Conservation (phyloP, 2,797 vertebrate genomes). For the Acrossocheilus wenchowensis region DNA sequence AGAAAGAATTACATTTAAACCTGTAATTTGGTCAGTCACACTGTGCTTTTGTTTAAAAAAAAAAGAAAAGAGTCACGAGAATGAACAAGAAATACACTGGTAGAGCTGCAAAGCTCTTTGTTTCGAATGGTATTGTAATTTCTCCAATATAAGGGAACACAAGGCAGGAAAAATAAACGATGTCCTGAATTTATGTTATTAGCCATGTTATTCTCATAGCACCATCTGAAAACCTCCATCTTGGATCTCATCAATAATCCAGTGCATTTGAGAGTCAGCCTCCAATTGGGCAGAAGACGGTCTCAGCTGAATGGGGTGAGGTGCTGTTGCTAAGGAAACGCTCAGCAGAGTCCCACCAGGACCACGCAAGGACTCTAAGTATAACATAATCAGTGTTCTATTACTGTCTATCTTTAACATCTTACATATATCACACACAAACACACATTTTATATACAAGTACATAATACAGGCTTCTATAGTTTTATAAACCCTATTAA, state of each 20-base stretch:
- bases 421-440: background rate
- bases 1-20: background rate
- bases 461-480: background rate
- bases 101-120: background rate
- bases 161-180: background rate
- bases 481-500: background rate
- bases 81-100: background rate
- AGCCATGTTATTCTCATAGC: background rate
- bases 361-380: background rate
- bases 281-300: constrained; percentile 74
- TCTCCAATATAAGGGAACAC: background rate
- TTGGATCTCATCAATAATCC: constrained; percentile 53
- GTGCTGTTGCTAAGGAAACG: constrained; percentile 77
- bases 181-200: background rate
- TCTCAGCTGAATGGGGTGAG: constrained; percentile 71
- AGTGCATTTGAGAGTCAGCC: constrained; percentile 37
- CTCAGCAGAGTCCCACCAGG: constrained; percentile 53
- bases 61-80: background rate
- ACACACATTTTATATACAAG: background rate
- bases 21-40: background rate
- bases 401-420: constrained; percentile 14
- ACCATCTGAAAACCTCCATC: constrained; percentile 17
- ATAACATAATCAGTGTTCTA: background rate
- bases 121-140: background rate
- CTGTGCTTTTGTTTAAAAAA: background rate